Evolutionary conservation across 2,797 vertebrate genomes (phyloP).

Genomic region (Petrocephalus schoutedeni): DNA sequence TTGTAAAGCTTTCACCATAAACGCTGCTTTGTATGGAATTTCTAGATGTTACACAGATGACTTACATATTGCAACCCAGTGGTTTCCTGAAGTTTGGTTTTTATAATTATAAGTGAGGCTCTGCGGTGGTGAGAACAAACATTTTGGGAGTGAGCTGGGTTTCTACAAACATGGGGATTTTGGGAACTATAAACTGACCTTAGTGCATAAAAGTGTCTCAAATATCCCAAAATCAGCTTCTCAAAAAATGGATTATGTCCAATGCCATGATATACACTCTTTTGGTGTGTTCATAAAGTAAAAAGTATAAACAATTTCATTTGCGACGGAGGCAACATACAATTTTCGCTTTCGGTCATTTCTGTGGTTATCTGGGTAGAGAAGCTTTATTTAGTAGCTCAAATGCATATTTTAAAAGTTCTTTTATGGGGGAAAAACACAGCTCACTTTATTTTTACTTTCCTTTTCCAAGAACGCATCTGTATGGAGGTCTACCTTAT

Average conservation of each 20-base stretch:
- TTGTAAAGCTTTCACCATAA: not conserved
- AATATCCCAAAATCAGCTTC: not conserved
- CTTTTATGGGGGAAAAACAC: not conserved
- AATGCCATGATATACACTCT: not conserved
- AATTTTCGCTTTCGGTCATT: not conserved
- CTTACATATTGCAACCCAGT: not conserved
- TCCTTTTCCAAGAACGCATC: not conserved
- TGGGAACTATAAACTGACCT: not conserved
- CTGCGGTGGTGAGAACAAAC: not conserved
- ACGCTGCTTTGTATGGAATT: not conserved
- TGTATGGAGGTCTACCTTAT: not conserved
- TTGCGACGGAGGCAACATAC: not conserved
- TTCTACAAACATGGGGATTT: not conserved
- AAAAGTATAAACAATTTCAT: not conserved
- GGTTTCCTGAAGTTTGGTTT: not conserved
- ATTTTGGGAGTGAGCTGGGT: not conserved
- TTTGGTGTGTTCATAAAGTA: not conserved
- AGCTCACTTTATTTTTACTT: not conserved
- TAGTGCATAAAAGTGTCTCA: not conserved
- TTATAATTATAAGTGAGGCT: constrained; percentile 1
- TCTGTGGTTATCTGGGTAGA: not conserved
- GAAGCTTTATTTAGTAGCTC: not conserved
- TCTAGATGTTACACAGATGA: not conserved
- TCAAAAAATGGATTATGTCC: not conserved
- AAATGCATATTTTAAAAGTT: not conserved